Conservation (phyloP, 1,140 invertebrate species). For the Platyura marginata region DNA sequence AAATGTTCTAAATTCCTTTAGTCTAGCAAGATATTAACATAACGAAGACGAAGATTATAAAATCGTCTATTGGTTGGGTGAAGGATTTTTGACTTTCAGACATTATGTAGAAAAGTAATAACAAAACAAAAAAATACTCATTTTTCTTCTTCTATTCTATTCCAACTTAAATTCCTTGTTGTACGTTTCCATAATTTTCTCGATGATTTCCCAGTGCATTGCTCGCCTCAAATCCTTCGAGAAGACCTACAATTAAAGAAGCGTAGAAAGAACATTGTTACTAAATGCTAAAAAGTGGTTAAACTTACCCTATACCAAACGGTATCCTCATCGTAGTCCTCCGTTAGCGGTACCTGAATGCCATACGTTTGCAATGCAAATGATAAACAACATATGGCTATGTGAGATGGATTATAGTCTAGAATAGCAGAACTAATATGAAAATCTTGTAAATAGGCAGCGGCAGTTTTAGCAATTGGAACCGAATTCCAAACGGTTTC, state of each 20-base stretch:
- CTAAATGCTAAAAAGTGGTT: too few relatives aligned
- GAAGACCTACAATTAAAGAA: conserved; percentile 56
- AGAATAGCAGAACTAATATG: conserved; percentile 67
- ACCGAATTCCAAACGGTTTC: conserved; percentile 49
- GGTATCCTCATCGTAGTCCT: conserved; percentile 49
- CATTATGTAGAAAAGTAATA: too few relatives aligned
- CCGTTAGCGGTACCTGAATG: conserved; percentile 55
- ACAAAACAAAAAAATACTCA: too few relatives aligned
- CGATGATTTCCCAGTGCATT: conserved; percentile 71
- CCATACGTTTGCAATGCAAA: conserved; percentile 68
- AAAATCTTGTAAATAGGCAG: conserved; percentile 77
- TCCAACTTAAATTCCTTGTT: too few relatives aligned
- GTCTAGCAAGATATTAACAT: too few relatives aligned
- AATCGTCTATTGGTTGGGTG: too few relatives aligned
- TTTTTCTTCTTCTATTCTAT: too few relatives aligned
- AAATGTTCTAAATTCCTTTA: too few relatives aligned
- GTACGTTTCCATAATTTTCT: conserved; percentile 67
- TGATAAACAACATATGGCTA: conserved; percentile 71
- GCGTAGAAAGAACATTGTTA: too few relatives aligned
- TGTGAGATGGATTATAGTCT: conserved; percentile 62
- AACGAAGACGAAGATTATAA: too few relatives aligned
- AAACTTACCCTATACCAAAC: conserved; percentile 59
- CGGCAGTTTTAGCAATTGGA: conserved; percentile 58
- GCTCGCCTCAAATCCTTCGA: conserved; percentile 63
- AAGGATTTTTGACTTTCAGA: too few relatives aligned